Base-by-base conservation (phyloP, 2,797 vertebrate species). In the Cossypha polioptera region DNA sequence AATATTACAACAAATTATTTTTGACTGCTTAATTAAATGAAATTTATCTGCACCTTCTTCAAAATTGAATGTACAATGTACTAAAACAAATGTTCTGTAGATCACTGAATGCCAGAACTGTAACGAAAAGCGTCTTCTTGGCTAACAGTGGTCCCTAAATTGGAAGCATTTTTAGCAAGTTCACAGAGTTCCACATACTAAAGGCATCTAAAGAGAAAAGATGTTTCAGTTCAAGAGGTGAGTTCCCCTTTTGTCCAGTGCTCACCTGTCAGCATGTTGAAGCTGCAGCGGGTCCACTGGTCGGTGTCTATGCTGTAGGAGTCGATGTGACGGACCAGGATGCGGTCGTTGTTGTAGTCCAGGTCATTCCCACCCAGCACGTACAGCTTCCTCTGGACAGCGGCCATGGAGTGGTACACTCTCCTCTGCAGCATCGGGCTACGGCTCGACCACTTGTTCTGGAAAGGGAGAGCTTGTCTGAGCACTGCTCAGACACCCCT, bases 351-450 rank as follows among this genome's bases (percentile, higher is more conserved):
- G 96, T 99, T 99, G 97, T 99, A 99, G 97, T 99, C 99, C 38
- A 99, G 97, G 95, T 99, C 99, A 14, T 99, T 99, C 71, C 99
- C 99, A 0, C 99, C 99, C 2, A 99, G 97, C 94, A 99, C 99
- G 2, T 99, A 99, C 13, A 99, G 98, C 95, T 98, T 99, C 94
- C 99, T 98, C 74, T 98, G 98, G 79, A 99, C 99, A 4, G 99
- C 98, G 8, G 99, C 99, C 99, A 99, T 99, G 83, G 99, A 99
- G 75, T 99, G 99, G 94, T 99, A 99, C 66, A 99, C 99, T 38
- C 99, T 98, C 95, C 99, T 98, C 98, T 99, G 99, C 68, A 99
- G 95, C 99, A 99, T 99, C 15, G 99, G 98, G 95, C 99, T 99
- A 15, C 98, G 99, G 68, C 98, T 98, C 51, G 99, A 79, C 99